phyloP scores from a whole-genome alignment of 2,888 invertebrate genomes.

The Phrixothrix hirtus region DNA sequence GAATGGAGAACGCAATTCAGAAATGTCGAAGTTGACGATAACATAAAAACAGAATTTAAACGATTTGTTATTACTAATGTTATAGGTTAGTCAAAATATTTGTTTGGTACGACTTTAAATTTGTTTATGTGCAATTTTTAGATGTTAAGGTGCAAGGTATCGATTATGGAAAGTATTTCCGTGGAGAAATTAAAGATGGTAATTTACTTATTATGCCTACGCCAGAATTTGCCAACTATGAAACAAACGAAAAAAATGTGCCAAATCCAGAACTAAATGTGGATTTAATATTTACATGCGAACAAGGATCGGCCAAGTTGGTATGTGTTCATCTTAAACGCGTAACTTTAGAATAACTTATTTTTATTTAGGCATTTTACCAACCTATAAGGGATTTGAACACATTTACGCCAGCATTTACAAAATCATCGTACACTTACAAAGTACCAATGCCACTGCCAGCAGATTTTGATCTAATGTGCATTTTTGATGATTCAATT shows the following conservation, averaged over 20 bases:
- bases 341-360: too few species aligned
- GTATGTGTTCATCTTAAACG: background rate
- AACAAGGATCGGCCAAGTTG: background rate
- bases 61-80: conserved; percentile 9
- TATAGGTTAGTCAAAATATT: conserved; percentile 3
- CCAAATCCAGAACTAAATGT: background rate
- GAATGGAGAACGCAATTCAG: conserved; percentile 12
- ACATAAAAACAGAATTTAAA: conserved; percentile 4
- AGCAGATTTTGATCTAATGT: conserved; percentile 44
- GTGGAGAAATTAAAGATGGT: background rate
- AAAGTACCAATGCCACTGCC: conserved; percentile 58
- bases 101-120: too few species aligned
- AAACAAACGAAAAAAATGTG: background rate
- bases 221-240: conserved; percentile 9
- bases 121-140: background rate
- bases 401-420: conserved; percentile 57
- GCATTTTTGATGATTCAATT: conserved; percentile 49
- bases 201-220: background rate
- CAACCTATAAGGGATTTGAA: conserved; percentile 59
- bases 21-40: conserved; percentile 14
- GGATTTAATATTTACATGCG: conserved; percentile 2
- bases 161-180: conserved; percentile 9
- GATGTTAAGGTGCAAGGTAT: background rate
- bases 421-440: conserved; percentile 50
- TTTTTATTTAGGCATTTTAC: conserved; percentile 55